phyloP scores from a whole-genome alignment of 1,140 invertebrate genomes.

The Arctopsyche grandis region DNA sequence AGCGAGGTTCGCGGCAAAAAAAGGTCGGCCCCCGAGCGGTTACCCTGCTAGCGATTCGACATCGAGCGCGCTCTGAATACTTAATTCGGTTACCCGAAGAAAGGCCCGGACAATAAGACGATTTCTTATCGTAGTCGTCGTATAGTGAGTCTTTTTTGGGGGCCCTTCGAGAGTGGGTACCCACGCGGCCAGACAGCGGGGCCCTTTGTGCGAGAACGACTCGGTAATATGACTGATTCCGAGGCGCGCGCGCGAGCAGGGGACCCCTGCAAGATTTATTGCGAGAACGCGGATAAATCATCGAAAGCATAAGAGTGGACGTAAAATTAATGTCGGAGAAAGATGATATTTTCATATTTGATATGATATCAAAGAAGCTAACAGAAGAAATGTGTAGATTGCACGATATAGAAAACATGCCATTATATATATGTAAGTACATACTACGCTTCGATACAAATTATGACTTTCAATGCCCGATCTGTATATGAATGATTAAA shows the following conservation, averaged over 20 bases:
- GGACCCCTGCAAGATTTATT: slow-evolving; percentile 24
- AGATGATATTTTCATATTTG: background rate
- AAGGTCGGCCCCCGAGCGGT: slow-evolving; percentile 16
- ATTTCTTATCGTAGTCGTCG: slow-evolving; percentile 22
- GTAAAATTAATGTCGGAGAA: background rate
- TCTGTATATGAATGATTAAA: no score
- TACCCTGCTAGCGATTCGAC: slow-evolving; percentile 35
- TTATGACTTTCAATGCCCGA: no score
- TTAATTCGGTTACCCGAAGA: slow-evolving; percentile 36
- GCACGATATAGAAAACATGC: no score
- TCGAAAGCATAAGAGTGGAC: background rate
- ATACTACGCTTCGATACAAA: background rate
- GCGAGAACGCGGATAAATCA: slow-evolving; percentile 23
- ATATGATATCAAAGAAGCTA: background rate
- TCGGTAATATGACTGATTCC: slow-evolving; percentile 15
- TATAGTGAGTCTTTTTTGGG: slow-evolving; percentile 20
- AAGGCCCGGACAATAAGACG: slow-evolving; percentile 34
- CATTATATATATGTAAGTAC: no score
- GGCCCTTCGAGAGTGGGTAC: background rate
- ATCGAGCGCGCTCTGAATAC: slow-evolving; percentile 47
- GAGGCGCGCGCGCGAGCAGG: background rate
- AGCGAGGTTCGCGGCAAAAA: slow-evolving; percentile 17
- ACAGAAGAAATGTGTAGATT: background rate
- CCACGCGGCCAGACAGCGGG: background rate
- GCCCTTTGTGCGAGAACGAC: slow-evolving; percentile 21